Conservation (phyloP, 2,797 vertebrate genomes). For the Alauda arvensis region DNA sequence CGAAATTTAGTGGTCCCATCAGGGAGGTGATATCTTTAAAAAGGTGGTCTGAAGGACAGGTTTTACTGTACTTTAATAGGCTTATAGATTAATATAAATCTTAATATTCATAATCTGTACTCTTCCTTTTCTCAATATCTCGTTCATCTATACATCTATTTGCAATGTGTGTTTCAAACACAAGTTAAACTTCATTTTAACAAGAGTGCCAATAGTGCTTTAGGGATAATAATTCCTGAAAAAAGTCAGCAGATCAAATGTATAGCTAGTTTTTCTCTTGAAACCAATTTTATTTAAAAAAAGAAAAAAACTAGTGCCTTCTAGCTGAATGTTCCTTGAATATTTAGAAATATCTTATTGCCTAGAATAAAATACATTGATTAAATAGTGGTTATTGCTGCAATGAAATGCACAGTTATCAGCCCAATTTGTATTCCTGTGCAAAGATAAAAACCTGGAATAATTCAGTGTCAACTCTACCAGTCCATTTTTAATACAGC, state of each 20-base stretch:
- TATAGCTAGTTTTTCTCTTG: constrained; percentile 14
- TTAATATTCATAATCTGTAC: constrained; percentile 85
- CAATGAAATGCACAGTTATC: background rate
- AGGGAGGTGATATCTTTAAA: constrained; percentile 84
- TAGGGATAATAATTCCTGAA: constrained; percentile 60
- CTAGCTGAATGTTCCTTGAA: background rate
- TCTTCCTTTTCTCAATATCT: constrained; percentile 77
- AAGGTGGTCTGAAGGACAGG: constrained; percentile 86
- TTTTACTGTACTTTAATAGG: constrained; percentile 87
- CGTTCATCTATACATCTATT: constrained; percentile 77
- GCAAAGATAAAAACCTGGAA: background rate
- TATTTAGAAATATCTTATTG: background rate
- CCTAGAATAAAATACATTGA: background rate
- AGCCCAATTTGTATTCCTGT: background rate
- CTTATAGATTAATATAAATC: constrained; percentile 86
- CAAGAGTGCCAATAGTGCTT: constrained; percentile 55
- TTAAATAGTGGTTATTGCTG: background rate
- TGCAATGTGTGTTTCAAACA: constrained; percentile 79
- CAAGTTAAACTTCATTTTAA: constrained; percentile 75
- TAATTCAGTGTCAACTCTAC: background rate
- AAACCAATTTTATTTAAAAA: constrained; percentile 42
- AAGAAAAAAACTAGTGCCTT: background rate
- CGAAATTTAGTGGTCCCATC: constrained; percentile 86
- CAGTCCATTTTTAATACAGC: background rate
- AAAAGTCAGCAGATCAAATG: constrained; percentile 47